A percentile compares a stretch with the other conserved stretches of the same genome.
Conservation (phyloP, 2,113 vertebrate genomes). For the Leptobrachium leishanense region DNA sequence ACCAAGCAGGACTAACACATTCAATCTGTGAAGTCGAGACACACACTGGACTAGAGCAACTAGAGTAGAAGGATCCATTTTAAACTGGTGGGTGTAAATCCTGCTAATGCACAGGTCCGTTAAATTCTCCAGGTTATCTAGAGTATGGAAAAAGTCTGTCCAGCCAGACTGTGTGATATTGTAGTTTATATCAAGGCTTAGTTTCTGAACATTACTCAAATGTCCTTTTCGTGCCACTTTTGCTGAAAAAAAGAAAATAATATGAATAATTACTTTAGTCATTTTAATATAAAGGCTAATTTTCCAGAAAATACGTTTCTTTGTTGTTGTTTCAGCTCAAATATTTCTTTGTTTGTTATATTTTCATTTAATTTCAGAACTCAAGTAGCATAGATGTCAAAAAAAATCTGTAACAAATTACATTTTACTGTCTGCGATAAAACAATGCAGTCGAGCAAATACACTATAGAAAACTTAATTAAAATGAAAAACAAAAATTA, state of each 20-base stretch:
- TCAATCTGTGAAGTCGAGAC: slow-evolving; percentile 29
- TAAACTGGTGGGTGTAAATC: slow-evolving; percentile 23
- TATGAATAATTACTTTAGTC: no score
- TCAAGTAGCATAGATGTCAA: no score
- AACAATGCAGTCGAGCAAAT: no score
- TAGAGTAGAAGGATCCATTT: slow-evolving; percentile 39
- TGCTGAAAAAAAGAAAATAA: slow-evolving; percentile 49
- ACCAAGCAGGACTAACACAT: neutral
- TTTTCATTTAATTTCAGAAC: no score
- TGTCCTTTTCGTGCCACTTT: slow-evolving; percentile 42
- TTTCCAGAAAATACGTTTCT: no score
- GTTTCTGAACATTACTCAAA: slow-evolving; percentile 51
- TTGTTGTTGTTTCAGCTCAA: no score
- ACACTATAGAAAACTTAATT: no score
- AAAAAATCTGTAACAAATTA: no score
- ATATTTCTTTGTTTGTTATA: no score
- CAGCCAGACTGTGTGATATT: slow-evolving; percentile 51
- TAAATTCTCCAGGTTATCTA: slow-evolving; percentile 47
- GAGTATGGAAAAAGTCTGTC: slow-evolving; percentile 53
- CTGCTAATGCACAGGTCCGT: neutral
- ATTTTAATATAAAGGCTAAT: no score
- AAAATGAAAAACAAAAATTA: no score
- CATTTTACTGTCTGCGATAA: no score
- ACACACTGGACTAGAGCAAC: slow-evolving; percentile 48
- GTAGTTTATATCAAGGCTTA: slow-evolving; percentile 47